These are phyloP conservation scores for Diorhabda carinulata DNA, from an alignment of 1,140 invertebrate species.

Conservation along the genomic window DNA sequence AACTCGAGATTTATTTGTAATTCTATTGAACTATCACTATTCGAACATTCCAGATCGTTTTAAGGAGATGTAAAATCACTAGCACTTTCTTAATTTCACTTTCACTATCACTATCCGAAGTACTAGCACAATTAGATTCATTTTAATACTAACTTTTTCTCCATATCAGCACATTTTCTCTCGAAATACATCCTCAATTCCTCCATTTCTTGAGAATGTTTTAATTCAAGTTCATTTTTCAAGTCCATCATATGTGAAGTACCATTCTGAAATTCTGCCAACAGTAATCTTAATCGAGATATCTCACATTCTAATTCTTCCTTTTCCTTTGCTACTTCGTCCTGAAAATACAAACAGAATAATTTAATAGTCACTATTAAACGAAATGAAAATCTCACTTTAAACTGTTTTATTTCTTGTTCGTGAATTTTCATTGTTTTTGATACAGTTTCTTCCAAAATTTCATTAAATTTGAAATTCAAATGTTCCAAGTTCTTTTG, in stretches of 20 bases:
- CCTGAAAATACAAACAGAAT: constrained; percentile 27
- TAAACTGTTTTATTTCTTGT: constrained; percentile 23
- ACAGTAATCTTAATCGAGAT: constrained; percentile 47
- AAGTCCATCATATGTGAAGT: constrained; percentile 53
- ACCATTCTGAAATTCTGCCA: constrained; percentile 51
- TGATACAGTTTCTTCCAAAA: constrained; percentile 19
- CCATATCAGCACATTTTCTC: constrained; percentile 69
- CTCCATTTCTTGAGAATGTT: constrained; percentile 70
- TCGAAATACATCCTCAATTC: constrained; percentile 74
- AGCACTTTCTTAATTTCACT: no score
- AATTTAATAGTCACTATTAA: not conserved
- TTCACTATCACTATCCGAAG: no score
- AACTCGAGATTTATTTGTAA: no score
- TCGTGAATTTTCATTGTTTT: constrained; percentile 23
- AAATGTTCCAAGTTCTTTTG: constrained; percentile 22
- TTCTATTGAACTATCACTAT: no score
- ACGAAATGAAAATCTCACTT: constrained; percentile 19
- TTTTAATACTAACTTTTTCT: constrained; percentile 59
- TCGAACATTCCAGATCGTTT: no score
- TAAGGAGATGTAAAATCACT: no score
- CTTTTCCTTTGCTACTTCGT: constrained; percentile 42
- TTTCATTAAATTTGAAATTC: constrained; percentile 24
- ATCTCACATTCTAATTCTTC: constrained; percentile 49
- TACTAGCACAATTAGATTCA: no score
- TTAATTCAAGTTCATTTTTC: constrained; percentile 55